A percentile compares a stretch with the other conserved stretches of the same genome.
These are phyloP conservation scores for Cheilinus undulatus DNA, from an alignment of 2,113 vertebrate species.

Conservation along the genomic window DNA sequence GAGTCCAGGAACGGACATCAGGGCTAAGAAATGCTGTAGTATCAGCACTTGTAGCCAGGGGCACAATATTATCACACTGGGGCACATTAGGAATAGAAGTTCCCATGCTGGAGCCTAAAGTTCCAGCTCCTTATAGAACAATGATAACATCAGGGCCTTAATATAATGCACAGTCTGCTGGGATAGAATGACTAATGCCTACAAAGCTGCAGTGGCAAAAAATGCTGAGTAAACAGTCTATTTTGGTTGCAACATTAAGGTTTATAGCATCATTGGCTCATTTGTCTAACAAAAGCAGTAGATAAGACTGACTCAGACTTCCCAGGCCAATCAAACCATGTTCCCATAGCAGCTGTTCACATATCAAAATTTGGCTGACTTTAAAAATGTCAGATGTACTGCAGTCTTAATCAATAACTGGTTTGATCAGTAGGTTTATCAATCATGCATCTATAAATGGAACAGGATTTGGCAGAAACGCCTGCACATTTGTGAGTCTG, in stretches of 20 bases:
- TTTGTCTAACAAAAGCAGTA: slow-evolving; percentile 42
- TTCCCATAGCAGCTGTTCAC: slow-evolving; percentile 39
- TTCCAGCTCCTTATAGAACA: slow-evolving; percentile 25
- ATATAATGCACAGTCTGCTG: neutral
- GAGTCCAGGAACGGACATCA: slow-evolving; percentile 40
- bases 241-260: slow-evolving; percentile 26
- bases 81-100: slow-evolving; percentile 33
- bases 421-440: slow-evolving; percentile 11
- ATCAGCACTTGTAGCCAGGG: slow-evolving; percentile 42
- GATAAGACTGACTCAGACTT: slow-evolving; percentile 48
- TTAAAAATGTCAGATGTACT: slow-evolving; percentile 6
- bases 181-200: slow-evolving; percentile 16
- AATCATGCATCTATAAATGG: slow-evolving; percentile 18
- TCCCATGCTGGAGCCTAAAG: slow-evolving; percentile 36
- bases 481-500: slow-evolving; percentile 16
- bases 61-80: slow-evolving; percentile 46
- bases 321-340: slow-evolving; percentile 31
- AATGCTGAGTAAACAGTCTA: slow-evolving; percentile 40
- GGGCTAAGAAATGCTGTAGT: slow-evolving; percentile 43
- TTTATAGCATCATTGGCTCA: slow-evolving; percentile 35
- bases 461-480: neutral
- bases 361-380: neutral
- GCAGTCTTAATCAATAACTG: slow-evolving; percentile 10
- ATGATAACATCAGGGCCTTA: slow-evolving; percentile 24
- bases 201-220: slow-evolving; percentile 12